These are phyloP conservation scores for Cosmia pyralina DNA, from an alignment of 2,888 invertebrate species.

Conservation along the genomic window DNA sequence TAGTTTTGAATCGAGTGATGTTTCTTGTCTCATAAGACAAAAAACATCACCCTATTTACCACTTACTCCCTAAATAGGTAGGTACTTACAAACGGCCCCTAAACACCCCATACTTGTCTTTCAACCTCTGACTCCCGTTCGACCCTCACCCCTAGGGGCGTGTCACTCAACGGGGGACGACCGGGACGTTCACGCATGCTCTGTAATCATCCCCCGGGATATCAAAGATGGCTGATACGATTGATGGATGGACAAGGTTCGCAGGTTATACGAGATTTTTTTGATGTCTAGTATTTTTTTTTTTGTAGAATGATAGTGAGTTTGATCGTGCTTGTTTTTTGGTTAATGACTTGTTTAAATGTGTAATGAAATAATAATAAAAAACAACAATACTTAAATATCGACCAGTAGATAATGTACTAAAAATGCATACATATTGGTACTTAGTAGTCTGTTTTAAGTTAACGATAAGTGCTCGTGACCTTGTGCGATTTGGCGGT, in stretches of 20 bases:
- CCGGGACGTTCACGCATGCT: conserved; percentile 79
- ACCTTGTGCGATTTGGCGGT: no score
- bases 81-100: conserved; percentile 38
- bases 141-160: conserved; percentile 74
- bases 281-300: conserved; percentile 9
- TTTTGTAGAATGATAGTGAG: conserved; percentile 2
- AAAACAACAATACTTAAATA: neutral
- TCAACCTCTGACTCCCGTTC: conserved; percentile 70
- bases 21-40: neutral
- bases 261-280: conserved; percentile 39
- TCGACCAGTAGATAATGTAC: neutral
- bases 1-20: no score
- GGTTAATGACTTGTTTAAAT: no score
- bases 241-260: conserved; percentile 70
- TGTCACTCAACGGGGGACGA: conserved; percentile 79
- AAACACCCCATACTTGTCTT: conserved; percentile 39
- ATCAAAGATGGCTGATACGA: conserved; percentile 83
- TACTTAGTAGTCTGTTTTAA: no score
- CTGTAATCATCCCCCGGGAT: conserved; percentile 76
- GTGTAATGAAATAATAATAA: conserved; percentile 6
- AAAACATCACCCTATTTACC: conserved; percentile 21
- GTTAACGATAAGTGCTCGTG: no score
- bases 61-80: conserved; percentile 42
- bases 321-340: neutral
- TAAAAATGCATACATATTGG: no score